Conservation (phyloP, 2,797 vertebrate genomes). For the Phaenicophaeus curvirostris region DNA sequence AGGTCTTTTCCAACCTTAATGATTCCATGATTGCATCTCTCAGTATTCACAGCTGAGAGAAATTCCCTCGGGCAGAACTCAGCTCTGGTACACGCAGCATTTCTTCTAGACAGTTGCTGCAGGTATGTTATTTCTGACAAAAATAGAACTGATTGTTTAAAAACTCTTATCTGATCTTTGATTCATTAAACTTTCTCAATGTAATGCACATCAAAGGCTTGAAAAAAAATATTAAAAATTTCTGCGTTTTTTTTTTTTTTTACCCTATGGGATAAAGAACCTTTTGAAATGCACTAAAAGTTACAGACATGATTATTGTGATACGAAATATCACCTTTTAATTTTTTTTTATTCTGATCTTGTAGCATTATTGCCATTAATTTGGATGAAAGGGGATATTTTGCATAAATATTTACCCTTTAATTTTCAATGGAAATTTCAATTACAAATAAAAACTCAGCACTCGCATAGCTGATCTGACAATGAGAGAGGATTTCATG, state of each 20-base stretch:
- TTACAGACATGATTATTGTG: neutral
- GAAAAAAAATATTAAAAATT: neutral
- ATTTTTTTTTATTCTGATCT: neutral
- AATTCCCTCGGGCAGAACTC: neutral
- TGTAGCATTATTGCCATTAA: neutral
- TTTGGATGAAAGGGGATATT: neutral
- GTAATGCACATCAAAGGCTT: neutral
- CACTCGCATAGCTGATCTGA: neutral
- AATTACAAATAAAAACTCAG: neutral
- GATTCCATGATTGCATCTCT: neutral
- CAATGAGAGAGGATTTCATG: neutral
- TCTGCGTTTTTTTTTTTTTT: neutral
- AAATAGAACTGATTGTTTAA: neutral
- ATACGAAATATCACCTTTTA: neutral
- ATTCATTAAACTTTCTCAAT: neutral
- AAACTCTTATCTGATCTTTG: neutral
- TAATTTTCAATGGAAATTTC: neutral
- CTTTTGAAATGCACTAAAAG: neutral
- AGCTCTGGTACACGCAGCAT: neutral
- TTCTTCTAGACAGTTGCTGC: neutral
- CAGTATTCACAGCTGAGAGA: neutral
- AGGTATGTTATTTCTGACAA: neutral
- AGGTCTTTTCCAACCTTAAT: too few relatives aligned
- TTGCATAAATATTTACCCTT: neutral
- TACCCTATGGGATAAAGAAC: neutral